These are phyloP conservation scores for Lytechinus variegatus DNA, from an alignment of 35 echinoderm and acorn worm genomes.

Conservation along the genomic window DNA sequence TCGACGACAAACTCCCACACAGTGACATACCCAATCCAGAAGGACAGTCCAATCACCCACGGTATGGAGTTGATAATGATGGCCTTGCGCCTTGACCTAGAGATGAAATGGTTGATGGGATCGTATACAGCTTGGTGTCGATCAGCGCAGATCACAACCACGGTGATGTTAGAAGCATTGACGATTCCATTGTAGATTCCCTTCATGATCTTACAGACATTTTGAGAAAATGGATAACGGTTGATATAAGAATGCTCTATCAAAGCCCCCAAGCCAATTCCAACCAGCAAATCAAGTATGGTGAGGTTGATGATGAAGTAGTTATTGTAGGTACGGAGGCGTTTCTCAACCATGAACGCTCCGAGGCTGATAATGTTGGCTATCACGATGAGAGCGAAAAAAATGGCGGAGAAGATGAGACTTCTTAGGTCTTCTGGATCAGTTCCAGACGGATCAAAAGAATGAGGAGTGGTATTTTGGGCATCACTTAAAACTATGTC, in stretches of 20 bases:
- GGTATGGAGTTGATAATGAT: constrained; percentile 6
- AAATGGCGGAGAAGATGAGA: neutral
- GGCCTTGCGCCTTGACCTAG: constrained; percentile 24
- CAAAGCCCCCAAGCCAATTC: neutral
- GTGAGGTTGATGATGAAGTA: constrained; percentile 59
- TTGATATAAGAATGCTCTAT: neutral
- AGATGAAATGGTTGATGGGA: constrained; percentile 46
- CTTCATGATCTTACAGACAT: neutral
- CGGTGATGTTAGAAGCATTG: constrained; percentile 33
- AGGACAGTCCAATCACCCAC: neutral
- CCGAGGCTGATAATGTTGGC: neutral
- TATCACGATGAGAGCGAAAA: neutral
- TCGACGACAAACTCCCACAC: constrained; percentile 6
- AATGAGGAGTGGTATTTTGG: neutral
- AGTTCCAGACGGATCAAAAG: neutral
- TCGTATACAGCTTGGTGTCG: constrained; percentile 50
- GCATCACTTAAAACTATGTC: neutral
- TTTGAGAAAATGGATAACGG: constrained; percentile 30
- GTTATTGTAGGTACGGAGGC: constrained; percentile 57
- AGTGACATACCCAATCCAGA: constrained; percentile 23
- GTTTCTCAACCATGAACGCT: constrained; percentile 42
- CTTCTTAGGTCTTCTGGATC: neutral
- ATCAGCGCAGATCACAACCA: constrained; percentile 56
- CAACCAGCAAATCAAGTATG: constrained; percentile 35
- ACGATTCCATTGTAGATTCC: neutral